Percentiles rank a stretch among this genome's conserved stretches.
phyloP scores from a whole-genome alignment of 1,140 invertebrate genomes.

The Zophobas morio region DNA sequence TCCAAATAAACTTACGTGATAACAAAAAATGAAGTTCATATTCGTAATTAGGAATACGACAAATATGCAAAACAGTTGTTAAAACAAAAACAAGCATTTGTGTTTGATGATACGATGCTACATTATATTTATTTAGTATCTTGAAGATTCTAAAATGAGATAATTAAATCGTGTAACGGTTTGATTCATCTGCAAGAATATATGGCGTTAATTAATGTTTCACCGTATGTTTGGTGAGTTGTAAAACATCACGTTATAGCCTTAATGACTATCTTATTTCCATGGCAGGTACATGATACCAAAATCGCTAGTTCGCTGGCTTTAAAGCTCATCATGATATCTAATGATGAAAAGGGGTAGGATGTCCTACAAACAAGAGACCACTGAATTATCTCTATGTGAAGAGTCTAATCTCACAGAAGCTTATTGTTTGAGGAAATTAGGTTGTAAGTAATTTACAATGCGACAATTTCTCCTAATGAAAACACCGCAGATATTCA shows the following conservation, averaged over 20 bases:
- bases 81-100: too few species aligned
- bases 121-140: too few species aligned
- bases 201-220: too few species aligned
- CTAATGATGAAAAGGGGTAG: constrained; percentile 20
- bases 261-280: background rate
- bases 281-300: background rate
- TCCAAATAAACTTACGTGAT: too few species aligned
- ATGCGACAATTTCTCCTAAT: constrained; percentile 4
- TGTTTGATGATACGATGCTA: too few species aligned
- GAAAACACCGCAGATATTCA: constrained; percentile 5
- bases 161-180: too few species aligned
- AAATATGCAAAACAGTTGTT: too few species aligned
- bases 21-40: too few species aligned
- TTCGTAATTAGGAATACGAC: too few species aligned
- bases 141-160: too few species aligned
- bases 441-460: constrained; percentile 28
- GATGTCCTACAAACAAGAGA: constrained; percentile 3
- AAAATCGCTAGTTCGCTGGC: background rate
- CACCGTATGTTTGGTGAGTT: background rate
- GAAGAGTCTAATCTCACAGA: constrained; percentile 28
- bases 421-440: constrained; percentile 22
- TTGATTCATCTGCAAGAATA: too few species aligned
- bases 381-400: constrained; percentile 18
- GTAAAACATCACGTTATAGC: background rate
- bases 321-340: constrained; percentile 1